A percentile compares a stretch with the other conserved stretches of the same genome.
Conservation (phyloP, 2,888 invertebrate species). For the Cenopis cana region DNA sequence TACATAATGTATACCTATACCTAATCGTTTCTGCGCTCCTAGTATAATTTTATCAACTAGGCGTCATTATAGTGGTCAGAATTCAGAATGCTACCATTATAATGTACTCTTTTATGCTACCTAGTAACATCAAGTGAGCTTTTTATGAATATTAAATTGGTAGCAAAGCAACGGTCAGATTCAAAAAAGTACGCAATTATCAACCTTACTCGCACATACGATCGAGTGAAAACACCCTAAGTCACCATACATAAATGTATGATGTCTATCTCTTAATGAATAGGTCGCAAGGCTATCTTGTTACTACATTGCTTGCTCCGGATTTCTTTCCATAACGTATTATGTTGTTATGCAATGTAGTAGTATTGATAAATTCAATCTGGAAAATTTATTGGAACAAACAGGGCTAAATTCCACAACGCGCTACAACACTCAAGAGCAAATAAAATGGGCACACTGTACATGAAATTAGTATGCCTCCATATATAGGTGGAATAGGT, state of each 20-base stretch:
- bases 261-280: background rate
- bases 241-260: background rate
- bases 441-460: too few relatives aligned
- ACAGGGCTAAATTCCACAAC: background rate
- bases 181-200: too few relatives aligned
- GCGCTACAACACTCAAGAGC: too few relatives aligned
- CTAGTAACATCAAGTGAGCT: too few relatives aligned
- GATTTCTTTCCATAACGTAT: background rate
- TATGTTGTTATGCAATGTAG: conserved; percentile 2
- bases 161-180: too few relatives aligned
- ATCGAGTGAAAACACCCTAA: background rate
- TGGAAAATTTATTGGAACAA: background rate
- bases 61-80: background rate
- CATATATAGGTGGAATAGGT: too few relatives aligned
- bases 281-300: conserved; percentile 30
- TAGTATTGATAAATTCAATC: background rate
- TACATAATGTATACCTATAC: too few relatives aligned
- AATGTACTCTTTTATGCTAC: too few relatives aligned
- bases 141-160: too few relatives aligned
- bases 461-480: too few relatives aligned
- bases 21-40: background rate
- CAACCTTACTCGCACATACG: too few relatives aligned
- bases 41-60: background rate
- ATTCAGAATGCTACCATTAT: too few relatives aligned
- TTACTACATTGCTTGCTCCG: background rate